These are phyloP conservation scores for Cecropterus lyciades DNA, from an alignment of 1,140 invertebrate genomes.

Conservation along the genomic window DNA sequence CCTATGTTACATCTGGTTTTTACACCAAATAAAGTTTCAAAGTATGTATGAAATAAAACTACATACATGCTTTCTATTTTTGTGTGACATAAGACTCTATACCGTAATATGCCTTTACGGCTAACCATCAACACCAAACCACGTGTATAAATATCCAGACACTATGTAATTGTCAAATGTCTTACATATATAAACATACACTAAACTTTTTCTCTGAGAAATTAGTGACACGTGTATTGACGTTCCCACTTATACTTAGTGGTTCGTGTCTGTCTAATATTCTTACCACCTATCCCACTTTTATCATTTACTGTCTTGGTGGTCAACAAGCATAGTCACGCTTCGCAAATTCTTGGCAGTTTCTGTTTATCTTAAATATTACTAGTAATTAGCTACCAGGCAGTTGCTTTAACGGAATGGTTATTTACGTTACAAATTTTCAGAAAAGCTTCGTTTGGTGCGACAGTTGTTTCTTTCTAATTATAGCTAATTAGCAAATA, in stretches of 20 bases:
- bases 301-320: constrained; percentile 3
- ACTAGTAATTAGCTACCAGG: not conserved
- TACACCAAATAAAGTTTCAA: too few species aligned
- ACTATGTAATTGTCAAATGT: too few species aligned
- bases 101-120: too few species aligned
- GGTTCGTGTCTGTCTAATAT: not conserved
- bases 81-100: too few species aligned
- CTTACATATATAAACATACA: too few species aligned
- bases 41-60: too few species aligned
- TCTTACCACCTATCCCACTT: not conserved
- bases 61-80: too few species aligned
- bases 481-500: constrained; percentile 3
- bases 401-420: not conserved
- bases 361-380: constrained; percentile 5
- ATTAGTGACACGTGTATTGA: constrained; percentile 1
- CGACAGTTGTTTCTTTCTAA: not conserved
- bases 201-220: too few species aligned
- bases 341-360: not conserved
- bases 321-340: constrained; percentile 12
- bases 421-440: not conserved
- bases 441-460: not conserved
- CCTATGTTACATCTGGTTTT: too few species aligned
- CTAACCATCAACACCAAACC: too few species aligned
- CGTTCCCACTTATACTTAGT: not conserved
- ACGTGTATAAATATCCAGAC: too few species aligned